Evolutionary conservation across 2,113 vertebrate genomes (phyloP).

Genomic region (Budorcas taxicolor): DNA sequence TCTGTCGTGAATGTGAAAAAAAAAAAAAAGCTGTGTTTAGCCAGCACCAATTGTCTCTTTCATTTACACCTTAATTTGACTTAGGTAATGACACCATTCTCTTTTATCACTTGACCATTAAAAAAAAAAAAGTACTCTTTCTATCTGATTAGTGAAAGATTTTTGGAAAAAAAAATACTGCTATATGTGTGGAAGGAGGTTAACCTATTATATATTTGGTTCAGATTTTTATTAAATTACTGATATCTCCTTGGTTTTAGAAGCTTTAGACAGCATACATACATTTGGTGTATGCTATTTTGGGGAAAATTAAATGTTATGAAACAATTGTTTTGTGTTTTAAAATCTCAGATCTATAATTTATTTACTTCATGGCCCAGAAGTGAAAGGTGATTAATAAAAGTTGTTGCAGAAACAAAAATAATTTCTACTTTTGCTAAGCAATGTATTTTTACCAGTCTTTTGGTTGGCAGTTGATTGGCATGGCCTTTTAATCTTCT

Average conservation of each 20-base stretch:
- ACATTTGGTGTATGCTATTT: background rate
- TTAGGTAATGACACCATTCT: background rate
- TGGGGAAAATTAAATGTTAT: background rate
- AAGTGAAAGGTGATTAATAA: background rate
- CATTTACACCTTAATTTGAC: background rate
- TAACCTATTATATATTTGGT: background rate
- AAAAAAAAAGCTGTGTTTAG: background rate
- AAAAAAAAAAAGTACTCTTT: background rate
- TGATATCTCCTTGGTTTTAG: background rate
- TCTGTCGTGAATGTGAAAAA: background rate
- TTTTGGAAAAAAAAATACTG: background rate
- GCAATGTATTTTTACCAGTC: background rate
- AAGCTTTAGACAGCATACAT: background rate
- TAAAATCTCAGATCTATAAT: background rate
- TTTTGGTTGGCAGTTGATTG: background rate
- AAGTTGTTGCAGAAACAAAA: background rate
- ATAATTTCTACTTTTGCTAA: background rate
- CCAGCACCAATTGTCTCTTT: background rate
- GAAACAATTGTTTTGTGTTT: background rate
- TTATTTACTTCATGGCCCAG: background rate
- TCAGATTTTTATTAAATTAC: background rate
- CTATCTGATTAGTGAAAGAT: background rate
- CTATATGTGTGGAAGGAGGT: background rate
- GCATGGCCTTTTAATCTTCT: background rate
- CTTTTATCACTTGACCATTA: background rate